Percentiles rank a stretch among this genome's conserved stretches.
phyloP scores from a whole-genome alignment of 2,888 invertebrate species.

The Cryptocephalus moraei region DNA sequence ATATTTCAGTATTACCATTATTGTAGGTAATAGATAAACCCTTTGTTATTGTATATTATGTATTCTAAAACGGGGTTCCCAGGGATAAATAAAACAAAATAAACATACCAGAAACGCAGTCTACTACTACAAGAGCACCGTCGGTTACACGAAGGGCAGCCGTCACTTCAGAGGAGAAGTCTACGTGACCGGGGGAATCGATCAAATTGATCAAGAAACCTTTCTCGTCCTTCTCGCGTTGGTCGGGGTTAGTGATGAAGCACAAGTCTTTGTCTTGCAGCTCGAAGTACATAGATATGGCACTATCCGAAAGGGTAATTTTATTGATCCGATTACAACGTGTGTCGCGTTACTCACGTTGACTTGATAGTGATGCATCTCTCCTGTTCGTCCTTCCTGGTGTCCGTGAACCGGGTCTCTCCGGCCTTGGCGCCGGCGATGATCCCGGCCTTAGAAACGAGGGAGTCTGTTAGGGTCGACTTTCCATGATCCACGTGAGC shows the following conservation, averaged over 20 bases:
- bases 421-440: constrained; percentile 98
- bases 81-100: not conserved
- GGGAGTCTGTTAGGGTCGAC: constrained; percentile 97
- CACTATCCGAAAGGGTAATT: constrained; percentile 46
- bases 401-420: constrained; percentile 98
- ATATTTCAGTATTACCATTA: no score
- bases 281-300: constrained; percentile 99
- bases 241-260: constrained; percentile 85
- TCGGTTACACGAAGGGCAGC: constrained; percentile 99
- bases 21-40: no score
- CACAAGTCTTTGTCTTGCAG: constrained; percentile 88
- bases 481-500: constrained; percentile 99
- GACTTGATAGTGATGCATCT: constrained; percentile 99
- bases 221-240: constrained; percentile 80
- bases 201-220: constrained; percentile 99
- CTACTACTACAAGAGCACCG: constrained; percentile 98
- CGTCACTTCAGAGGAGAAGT: constrained; percentile 99
- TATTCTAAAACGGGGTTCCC: not conserved
- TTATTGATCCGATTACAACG: not conserved
- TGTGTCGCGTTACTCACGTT: constrained; percentile 58
- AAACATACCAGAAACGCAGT: constrained; percentile 90
- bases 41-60: no score
- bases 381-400: constrained; percentile 99
- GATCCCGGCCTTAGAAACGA: constrained; percentile 99
- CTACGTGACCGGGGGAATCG: constrained; percentile 99